Conservation (phyloP, 2,888 invertebrate species). For the Heliconius sara region DNA sequence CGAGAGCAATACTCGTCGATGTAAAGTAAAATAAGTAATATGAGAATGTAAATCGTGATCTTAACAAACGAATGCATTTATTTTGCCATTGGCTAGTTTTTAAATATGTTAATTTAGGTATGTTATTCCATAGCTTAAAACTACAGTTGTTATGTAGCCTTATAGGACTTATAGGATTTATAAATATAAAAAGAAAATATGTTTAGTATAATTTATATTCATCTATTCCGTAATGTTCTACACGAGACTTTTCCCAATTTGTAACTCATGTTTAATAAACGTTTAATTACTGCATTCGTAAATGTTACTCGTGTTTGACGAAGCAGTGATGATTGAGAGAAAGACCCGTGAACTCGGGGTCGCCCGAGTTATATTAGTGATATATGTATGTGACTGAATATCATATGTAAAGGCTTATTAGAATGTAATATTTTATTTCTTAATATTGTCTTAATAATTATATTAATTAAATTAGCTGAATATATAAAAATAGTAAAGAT, state of each 20-base stretch:
- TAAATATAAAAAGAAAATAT: not conserved
- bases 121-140: not conserved
- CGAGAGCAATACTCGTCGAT: constrained; percentile 28
- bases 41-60: constrained; percentile 17
- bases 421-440: not conserved
- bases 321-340: constrained; percentile 62
- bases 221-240: not conserved
- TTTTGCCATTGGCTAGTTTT: constrained; percentile 5
- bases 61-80: constrained; percentile 5
- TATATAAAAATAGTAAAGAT: not conserved
- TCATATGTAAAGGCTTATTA: not conserved
- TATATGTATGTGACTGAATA: constrained; percentile 62
- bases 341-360: constrained; percentile 67
- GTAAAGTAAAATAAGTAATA: constrained; percentile 30
- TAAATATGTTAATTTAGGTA: not conserved
- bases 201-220: not conserved
- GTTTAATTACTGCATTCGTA: constrained; percentile 45
- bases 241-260: constrained; percentile 19
- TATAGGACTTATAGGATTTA: not conserved
- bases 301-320: constrained; percentile 60
- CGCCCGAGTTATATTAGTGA: constrained; percentile 61
- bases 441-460: not conserved
- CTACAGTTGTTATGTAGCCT: not conserved
- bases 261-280: constrained; percentile 44
- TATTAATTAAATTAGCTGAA: not conserved